phyloP scores from a whole-genome alignment of 1,140 invertebrate species.

The Pollicipes pollicipes region DNA sequence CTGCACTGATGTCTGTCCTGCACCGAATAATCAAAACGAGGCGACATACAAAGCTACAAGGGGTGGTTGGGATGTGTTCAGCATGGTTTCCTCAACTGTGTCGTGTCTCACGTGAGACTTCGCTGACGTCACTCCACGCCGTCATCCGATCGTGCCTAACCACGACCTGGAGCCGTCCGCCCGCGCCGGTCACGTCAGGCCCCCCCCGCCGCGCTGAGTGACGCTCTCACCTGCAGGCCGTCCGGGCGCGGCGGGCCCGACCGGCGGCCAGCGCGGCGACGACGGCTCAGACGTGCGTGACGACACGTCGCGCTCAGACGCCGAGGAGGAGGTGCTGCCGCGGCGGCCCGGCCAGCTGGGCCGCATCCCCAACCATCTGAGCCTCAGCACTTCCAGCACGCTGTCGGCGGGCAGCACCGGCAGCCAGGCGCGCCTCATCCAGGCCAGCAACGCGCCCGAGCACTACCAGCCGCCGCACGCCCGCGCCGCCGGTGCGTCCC shows the following conservation, averaged over 20 bases:
- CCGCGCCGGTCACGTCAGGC: too few species aligned
- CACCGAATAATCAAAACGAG: too few species aligned
- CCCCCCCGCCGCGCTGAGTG: neutral
- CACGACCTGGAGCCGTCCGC: neutral
- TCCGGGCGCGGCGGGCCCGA: neutral
- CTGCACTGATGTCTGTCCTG: too few species aligned
- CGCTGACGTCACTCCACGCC: too few species aligned
- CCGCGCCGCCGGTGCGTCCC: neutral
- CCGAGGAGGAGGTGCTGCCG: slow-evolving; percentile 58
- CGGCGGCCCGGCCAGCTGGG: slow-evolving; percentile 37
- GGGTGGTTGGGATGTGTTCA: too few species aligned
- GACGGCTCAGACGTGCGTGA: neutral
- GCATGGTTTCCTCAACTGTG: too few species aligned
- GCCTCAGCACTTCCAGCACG: slow-evolving; percentile 77
- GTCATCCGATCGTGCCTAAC: neutral
- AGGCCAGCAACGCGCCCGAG: slow-evolving; percentile 77
- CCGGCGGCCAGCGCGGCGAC: too few species aligned
- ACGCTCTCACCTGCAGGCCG: neutral
- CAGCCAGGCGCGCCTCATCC: slow-evolving; percentile 78
- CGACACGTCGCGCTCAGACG: slow-evolving; percentile 48
- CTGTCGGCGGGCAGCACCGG: slow-evolving; percentile 82
- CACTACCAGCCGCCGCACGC: slow-evolving; percentile 49
- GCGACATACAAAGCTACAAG: too few species aligned
- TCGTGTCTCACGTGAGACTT: too few species aligned
- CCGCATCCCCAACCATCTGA: slow-evolving; percentile 76